Base-by-base conservation (phyloP, 2,113 vertebrate genomes). In the Scartelaos histophorus region DNA sequence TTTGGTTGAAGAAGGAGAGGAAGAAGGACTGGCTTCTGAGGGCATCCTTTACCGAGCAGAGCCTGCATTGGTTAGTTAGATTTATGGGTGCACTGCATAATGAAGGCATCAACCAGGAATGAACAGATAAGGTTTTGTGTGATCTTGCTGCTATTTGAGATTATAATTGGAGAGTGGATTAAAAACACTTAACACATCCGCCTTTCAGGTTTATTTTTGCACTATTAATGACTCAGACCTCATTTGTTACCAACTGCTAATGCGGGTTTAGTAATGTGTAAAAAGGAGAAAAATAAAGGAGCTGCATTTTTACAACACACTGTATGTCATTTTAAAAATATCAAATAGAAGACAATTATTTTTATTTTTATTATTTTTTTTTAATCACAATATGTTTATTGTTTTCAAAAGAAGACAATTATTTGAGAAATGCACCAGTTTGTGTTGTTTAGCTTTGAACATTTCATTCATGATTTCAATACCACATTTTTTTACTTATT, bases 11-110 rank as follows among this genome's bases (percentile, higher is more conserved):
- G 89, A 87, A 82, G 85, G 80, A 83, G 91, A 94, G 92, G 94
- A 95, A 84, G 94, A 93, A 87, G 94, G 92, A 87, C 92, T 92
- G 87, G 75, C 90, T 58, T 58, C 56, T 85, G 95, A 95, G 93
- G 90, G 91, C 91, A 90, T 93, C 89, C 87, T 97, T 91, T 97
- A 96, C 92, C 94, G 86, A 92, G 96, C 96, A 91, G 95, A 97
- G 88, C 94, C 96, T 85, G 96, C 96, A 95, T 92, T 97, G 96
- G 96, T 98, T 93, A 97, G 90, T 91, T 91, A 89, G 89, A 70
- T 75, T 82, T 67, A 58, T 78, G 70, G 78, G 71, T 15, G 49
- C 67, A 68, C 66, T 17, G 49, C 67, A 66, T 66, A 70, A 70
- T n/a, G 25, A 51, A 69, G 66, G 43, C 84, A 85, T 84, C 75